phyloP scores from a whole-genome alignment of 1,140 invertebrate species.

The Dendroctonus ponderosae region DNA sequence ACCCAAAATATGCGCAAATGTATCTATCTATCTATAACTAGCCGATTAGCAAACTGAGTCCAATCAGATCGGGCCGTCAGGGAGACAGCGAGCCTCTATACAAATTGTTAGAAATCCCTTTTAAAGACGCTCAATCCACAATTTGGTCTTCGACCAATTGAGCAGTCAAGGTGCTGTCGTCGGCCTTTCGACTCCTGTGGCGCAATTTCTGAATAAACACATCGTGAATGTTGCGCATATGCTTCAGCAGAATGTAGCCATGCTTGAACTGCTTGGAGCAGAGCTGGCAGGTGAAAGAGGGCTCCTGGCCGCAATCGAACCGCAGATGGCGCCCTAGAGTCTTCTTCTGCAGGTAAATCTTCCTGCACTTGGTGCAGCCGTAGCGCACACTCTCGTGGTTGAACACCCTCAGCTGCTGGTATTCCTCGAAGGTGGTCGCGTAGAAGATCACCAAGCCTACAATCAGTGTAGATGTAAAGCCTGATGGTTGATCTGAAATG shows the following conservation, averaged over 20 bases:
- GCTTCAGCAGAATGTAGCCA: conserved; percentile 54
- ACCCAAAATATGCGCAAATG: not conserved
- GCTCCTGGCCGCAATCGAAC: conserved; percentile 64
- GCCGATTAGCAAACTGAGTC: not conserved
- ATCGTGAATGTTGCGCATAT: conserved; percentile 41
- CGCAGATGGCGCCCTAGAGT: conserved; percentile 52
- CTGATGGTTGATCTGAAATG: too few relatives aligned
- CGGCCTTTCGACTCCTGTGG: conserved; percentile 7
- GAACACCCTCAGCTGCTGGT: conserved; percentile 40
- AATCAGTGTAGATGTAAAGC: not conserved
- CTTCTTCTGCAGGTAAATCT: conserved; percentile 59
- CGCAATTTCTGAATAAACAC: conserved; percentile 25
- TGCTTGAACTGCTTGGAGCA: conserved; percentile 55
- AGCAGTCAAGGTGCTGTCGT: not conserved
- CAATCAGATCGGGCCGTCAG: not conserved
- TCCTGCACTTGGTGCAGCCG: conserved; percentile 60
- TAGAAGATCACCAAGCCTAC: conserved; percentile 32
- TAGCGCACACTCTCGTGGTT: conserved; percentile 47
- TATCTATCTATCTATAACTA: not conserved
- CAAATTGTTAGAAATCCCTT: not conserved
- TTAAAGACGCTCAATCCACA: not conserved
- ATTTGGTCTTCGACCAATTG: not conserved
- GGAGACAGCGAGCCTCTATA: not conserved
- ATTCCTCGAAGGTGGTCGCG: conserved; percentile 40
- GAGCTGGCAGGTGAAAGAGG: conserved; percentile 62